Base-by-base conservation (phyloP, 2,113 vertebrate species). In the Mionectes macconnelli region DNA sequence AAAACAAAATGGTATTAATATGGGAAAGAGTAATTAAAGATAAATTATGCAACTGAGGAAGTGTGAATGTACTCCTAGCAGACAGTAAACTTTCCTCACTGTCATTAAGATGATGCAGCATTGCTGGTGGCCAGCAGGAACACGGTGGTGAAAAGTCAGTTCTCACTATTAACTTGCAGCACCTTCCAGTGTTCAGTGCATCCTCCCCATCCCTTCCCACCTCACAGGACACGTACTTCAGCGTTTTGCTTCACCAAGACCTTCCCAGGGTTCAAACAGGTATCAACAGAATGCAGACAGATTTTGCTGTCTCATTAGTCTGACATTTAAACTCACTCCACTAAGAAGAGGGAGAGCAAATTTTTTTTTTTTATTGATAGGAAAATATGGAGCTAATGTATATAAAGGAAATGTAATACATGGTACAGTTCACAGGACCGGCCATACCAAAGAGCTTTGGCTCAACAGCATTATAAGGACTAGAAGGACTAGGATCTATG, bases 211-310 rank as follows among this genome's bases (percentile, higher is more conserved):
- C 6, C 24, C 3, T 21, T 12, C 15, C 15, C 22, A 2, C 59
- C 8, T 4, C 42, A 24, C 27, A 57, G 17, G 28, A n/a, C 3
- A 2, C 2, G 4, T 0, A 0, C 35, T 74, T 74, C 45, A 62
- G 75, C 2, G 1, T 59, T 64, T 83, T 24, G 4, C 52, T 77
- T 72, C 44, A 52, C n/a, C 37, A 50, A 52, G 28, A 13, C 27
- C 24, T 75, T 52, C 37, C 33, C n/a, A 57, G 37, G 30, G 28
- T 44, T 64, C 39, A 64, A 14, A 44, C 4, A 15, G 44, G 28
- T 14, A 42, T 23, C 20, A 31, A 31, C 13, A 64, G 28, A 64
- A 22, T 31, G 28, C 28, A 44, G 19, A 31, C 21, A 22, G 27
- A 63, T 64, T 64, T 42, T 42, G 13, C 40, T 64, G 20, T 31